These are phyloP conservation scores for Clavelina lepadiformis DNA, from an alignment of 23 tunicate species.

Conservation along the genomic window DNA sequence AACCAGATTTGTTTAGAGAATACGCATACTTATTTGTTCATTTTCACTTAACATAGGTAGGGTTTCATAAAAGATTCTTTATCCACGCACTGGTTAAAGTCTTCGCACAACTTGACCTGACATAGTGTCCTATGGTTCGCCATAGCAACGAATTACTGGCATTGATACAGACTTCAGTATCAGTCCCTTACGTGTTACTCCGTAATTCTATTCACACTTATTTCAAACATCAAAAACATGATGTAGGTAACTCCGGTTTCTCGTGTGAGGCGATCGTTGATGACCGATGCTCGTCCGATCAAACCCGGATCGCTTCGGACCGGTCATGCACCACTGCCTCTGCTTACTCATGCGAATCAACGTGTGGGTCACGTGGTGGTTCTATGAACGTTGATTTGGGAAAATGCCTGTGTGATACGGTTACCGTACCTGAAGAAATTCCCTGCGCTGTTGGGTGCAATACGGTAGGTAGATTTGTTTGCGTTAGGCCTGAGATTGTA, in stretches of 20 bases:
- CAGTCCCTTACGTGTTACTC: too few species aligned
- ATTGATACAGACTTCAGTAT: too few species aligned
- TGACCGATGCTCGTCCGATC: slow-evolving; percentile 62
- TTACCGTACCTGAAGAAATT: slow-evolving; percentile 74
- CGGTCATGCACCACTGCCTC: slow-evolving; percentile 54
- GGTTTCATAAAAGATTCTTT: background rate
- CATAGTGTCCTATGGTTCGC: too few species aligned
- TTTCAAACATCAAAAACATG: too few species aligned
- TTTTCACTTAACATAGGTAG: background rate
- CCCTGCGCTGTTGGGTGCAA: slow-evolving; percentile 60
- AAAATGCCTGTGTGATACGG: slow-evolving; percentile 58
- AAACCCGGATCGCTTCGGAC: slow-evolving; percentile 53
- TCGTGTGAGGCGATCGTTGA: slow-evolving; percentile 81
- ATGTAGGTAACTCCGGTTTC: slow-evolving; percentile 61
- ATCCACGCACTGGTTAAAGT: background rate
- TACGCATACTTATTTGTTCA: background rate
- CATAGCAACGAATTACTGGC: too few species aligned
- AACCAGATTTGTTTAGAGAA: too few species aligned
- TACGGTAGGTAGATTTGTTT: slow-evolving; percentile 40
- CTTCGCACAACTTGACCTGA: too few species aligned
- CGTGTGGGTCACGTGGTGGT: slow-evolving; percentile 48
- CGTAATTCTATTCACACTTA: too few species aligned
- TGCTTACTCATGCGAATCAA: slow-evolving; percentile 35
- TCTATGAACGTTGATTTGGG: slow-evolving; percentile 64
- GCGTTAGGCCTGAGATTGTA: too few species aligned